These are phyloP conservation scores for Poicephalus gulielmi DNA, from an alignment of 2,113 vertebrate genomes.

Conservation along the genomic window DNA sequence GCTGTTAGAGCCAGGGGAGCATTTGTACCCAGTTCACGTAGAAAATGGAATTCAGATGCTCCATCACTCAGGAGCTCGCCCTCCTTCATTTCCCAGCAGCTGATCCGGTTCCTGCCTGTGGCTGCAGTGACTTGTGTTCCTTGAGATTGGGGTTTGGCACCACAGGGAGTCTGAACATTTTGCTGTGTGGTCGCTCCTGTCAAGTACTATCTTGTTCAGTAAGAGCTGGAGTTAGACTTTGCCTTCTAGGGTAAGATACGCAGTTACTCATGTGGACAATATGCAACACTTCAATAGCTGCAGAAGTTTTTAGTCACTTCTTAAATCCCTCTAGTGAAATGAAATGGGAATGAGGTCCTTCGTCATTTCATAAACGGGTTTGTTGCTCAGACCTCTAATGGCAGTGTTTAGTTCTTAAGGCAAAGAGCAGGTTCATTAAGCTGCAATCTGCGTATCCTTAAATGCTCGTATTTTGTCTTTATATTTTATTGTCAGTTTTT, in stretches of 20 bases:
- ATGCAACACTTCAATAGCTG: fast-evolving
- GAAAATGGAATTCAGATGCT: background rate
- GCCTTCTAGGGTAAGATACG: background rate
- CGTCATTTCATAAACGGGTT: background rate
- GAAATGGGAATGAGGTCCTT: background rate
- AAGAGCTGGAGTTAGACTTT: background rate
- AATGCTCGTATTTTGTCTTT: background rate
- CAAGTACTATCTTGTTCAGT: background rate
- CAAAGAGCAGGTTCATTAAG: background rate
- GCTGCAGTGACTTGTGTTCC: background rate
- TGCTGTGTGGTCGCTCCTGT: background rate
- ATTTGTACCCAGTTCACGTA: background rate
- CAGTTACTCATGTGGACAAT: background rate
- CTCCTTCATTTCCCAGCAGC: background rate
- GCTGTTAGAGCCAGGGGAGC: background rate
- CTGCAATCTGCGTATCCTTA: background rate
- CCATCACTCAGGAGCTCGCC: background rate
- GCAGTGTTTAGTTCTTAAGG: background rate
- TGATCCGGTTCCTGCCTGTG: fast-evolving
- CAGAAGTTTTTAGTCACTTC: background rate
- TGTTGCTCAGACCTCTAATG: background rate
- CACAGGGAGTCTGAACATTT: background rate
- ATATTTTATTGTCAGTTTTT: background rate
- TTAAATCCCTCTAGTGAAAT: background rate
- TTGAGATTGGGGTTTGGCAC: background rate